These are phyloP conservation scores for Coptotermes formosanus DNA, from an alignment of 1,140 invertebrate species.

Conservation along the genomic window DNA sequence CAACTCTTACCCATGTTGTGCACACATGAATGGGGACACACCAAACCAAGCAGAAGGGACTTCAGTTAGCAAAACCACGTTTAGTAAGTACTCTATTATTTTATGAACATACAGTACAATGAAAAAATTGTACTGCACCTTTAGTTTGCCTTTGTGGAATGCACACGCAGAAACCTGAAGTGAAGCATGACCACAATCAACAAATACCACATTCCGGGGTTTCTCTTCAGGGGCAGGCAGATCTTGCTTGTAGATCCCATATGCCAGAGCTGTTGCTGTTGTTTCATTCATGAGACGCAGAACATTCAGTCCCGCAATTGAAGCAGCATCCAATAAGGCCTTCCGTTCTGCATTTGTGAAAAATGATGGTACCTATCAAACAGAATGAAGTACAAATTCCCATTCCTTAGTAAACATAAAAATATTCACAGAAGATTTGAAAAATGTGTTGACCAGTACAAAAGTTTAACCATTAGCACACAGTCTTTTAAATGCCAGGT, in stretches of 20 bases:
- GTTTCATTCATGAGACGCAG: constrained; percentile 95
- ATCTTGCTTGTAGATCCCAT: constrained; percentile 97
- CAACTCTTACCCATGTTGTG: too few species aligned
- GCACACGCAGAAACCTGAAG: constrained; percentile 82
- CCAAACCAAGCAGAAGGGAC: too few species aligned
- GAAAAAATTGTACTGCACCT: constrained; percentile 50
- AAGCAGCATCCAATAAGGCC: constrained; percentile 85
- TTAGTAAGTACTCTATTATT: too few species aligned
- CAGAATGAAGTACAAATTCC: neutral
- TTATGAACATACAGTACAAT: neutral
- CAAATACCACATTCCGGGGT: constrained; percentile 86
- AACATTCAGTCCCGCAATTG: constrained; percentile 88
- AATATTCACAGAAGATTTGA: neutral
- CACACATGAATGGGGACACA: too few species aligned
- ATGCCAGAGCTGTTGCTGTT: constrained; percentile 90
- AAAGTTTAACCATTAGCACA: neutral
- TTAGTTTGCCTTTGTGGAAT: constrained; percentile 94
- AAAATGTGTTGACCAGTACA: too few species aligned
- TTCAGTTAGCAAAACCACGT: too few species aligned
- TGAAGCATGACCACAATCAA: constrained; percentile 87
- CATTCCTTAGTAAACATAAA: neutral
- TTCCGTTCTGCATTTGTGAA: constrained; percentile 93
- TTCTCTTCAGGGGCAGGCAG: constrained; percentile 82
- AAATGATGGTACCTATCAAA: constrained; percentile 75
- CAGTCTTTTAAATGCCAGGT: neutral